Conservation (phyloP, 2,888 invertebrate species). For the Mantis religiosa region DNA sequence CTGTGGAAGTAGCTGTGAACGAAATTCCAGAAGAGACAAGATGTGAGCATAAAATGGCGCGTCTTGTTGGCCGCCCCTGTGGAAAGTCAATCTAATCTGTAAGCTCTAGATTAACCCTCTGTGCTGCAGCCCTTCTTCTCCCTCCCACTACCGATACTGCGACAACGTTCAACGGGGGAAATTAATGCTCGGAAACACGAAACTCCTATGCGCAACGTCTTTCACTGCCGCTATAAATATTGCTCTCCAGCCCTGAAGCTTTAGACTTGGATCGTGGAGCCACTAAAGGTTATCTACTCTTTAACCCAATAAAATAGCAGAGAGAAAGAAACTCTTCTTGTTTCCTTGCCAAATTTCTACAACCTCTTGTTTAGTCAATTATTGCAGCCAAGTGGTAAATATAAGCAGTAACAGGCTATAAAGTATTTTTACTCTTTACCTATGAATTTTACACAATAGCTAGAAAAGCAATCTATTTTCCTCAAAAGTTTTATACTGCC, state of each 20-base stretch:
- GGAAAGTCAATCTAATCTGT: slow-evolving; percentile 4
- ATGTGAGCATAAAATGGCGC: background rate
- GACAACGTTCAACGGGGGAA: slow-evolving; percentile 1
- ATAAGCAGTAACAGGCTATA: no score
- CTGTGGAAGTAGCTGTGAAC: background rate
- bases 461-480: no score
- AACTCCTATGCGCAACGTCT: background rate
- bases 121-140: background rate
- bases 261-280: background rate
- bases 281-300: background rate
- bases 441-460: no score
- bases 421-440: no score
- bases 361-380: background rate
- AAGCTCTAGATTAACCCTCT: slow-evolving; percentile 6
- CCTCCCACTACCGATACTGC: background rate
- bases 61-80: background rate
- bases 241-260: background rate
- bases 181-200: slow-evolving; percentile 8
- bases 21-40: background rate
- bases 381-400: background rate
- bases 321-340: background rate
- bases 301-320: background rate
- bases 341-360: background rate
- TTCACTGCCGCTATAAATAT: slow-evolving; percentile 6
- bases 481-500: no score